Percentiles rank a stretch among this genome's conserved stretches.
These are phyloP conservation scores for Emmelina monodactyla DNA, from an alignment of 2,888 invertebrate species.

Conservation along the genomic window DNA sequence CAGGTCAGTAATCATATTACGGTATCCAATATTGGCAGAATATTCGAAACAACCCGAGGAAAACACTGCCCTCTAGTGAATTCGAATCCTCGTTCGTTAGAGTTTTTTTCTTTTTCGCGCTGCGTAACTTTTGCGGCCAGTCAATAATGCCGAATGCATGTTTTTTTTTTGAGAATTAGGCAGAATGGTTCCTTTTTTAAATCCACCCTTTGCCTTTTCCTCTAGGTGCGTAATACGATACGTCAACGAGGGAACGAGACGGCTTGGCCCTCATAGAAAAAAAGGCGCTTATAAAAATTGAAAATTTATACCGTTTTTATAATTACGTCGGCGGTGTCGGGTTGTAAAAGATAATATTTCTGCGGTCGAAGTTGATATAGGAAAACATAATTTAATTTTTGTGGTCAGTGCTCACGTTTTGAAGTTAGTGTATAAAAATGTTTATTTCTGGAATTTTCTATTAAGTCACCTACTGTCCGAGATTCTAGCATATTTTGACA, in stretches of 20 bases:
- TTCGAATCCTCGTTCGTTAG: conserved; percentile 56
- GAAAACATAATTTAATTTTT: not conserved
- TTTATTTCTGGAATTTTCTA: too few relatives aligned
- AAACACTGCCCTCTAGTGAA: conserved; percentile 55
- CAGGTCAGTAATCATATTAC: conserved; percentile 65
- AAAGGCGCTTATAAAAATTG: conserved; percentile 43
- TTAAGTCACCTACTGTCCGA: too few relatives aligned
- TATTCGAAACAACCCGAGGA: conserved; percentile 49
- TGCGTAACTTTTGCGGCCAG: too few relatives aligned
- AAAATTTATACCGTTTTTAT: conserved; percentile 38
- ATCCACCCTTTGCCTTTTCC: conserved; percentile 25
- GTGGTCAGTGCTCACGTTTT: conserved; percentile 1
- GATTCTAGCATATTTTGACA: too few relatives aligned
- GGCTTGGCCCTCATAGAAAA: conserved; percentile 59
- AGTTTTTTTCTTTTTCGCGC: conserved; percentile 31
- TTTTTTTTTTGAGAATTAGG: too few relatives aligned
- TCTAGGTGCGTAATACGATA: conserved; percentile 52
- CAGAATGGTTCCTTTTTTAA: too few relatives aligned
- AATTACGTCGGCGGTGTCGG: conserved; percentile 22
- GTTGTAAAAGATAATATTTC: not conserved
- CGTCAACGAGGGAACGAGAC: conserved; percentile 34
- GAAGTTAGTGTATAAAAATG: too few relatives aligned
- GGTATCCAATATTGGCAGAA: conserved; percentile 55
- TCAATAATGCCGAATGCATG: too few relatives aligned
- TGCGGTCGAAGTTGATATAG: not conserved